Evolutionary conservation across 2,888 invertebrate genomes (phyloP).

Genomic region (Oxytorus armatus): DNA sequence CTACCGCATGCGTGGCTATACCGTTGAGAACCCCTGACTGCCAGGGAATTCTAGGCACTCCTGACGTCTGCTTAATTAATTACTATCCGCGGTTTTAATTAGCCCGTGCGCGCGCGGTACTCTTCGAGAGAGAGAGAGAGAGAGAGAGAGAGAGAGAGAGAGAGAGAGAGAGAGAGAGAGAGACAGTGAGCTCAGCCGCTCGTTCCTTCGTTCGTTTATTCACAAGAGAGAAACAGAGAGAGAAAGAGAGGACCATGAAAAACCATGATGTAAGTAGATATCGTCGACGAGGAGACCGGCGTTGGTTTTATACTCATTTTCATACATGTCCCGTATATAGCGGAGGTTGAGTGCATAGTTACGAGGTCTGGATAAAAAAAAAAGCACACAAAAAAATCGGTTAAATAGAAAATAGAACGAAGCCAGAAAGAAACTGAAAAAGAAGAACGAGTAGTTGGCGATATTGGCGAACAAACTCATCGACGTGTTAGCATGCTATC

Average conservation of each 20-base stretch:
- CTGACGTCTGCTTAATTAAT: conserved; percentile 84
- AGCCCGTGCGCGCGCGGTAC: conserved; percentile 76
- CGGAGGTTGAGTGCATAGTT: conserved; percentile 36
- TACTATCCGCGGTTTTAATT: conserved; percentile 84
- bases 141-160: too few relatives aligned
- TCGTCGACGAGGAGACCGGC: conserved; percentile 66
- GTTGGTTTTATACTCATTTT: conserved; percentile 35
- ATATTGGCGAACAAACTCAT: too few relatives aligned
- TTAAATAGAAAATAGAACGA: conserved; percentile 6
- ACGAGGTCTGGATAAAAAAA: conserved; percentile 17
- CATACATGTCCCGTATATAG: conserved; percentile 37
- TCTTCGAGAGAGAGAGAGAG: conserved; percentile 59
- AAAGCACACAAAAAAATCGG: background rate
- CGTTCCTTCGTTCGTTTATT: conserved; percentile 35
- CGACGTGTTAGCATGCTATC: too few relatives aligned
- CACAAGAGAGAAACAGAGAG: conserved; percentile 24
- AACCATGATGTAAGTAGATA: conserved; percentile 75
- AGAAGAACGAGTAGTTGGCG: conserved; percentile 22
- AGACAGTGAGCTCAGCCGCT: conserved; percentile 44
- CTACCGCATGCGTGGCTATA: conserved; percentile 50
- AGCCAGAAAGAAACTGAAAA: background rate
- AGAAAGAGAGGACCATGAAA: conserved; percentile 66
- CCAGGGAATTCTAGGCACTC: conserved; percentile 81
- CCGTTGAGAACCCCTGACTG: conserved; percentile 81
- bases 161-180: too few relatives aligned